Base-by-base conservation (phyloP, 2,888 invertebrate genomes). In the Pterostichus niger region DNA sequence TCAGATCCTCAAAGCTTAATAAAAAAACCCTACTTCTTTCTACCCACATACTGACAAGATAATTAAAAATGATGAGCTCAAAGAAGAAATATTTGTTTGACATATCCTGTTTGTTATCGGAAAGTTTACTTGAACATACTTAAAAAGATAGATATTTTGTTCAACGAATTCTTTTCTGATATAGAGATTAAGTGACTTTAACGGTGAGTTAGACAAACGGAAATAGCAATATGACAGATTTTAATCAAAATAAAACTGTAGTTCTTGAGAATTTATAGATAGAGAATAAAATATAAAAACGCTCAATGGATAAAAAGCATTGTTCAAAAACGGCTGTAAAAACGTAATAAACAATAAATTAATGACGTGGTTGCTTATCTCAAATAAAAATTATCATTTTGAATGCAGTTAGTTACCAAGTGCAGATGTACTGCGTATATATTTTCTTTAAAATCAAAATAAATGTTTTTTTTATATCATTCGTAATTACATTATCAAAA, bases 331-430 rank as follows among this genome's bases (percentile, higher is more conserved):
- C 24, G 9, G 40, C 40, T 49, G 10, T 49, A 49, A 49, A 49
- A 11, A n/a, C 9, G 49, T 49, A 6, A 13, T 49, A 49, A 49
- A 49, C 44, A 44, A 44, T 44, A 49, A 49, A 49, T 49, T 49
- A 49, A 2, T 49, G 9, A 49, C n/a, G 49, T 5, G 49, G 49
- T 49, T 49, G 40, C 49, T 49, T 49, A 49, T 49, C 49, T 9
- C 40, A 49, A 49, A 64, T 64, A 31, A 64, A 64, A 64, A 64
- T 64, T n/a, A 64, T 64, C 35, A 64, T 64, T 64, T 64, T 31
- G 31, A 17, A 17, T 64, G 64, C 64, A 64, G 17, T 64, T 31
- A 17, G 13, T 10, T 24, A 24, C 13, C 31, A 31, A 31, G 31
- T 64, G 31, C 64, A 31, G 64, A 64, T 49, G 49, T 49, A 49